phyloP scores from a whole-genome alignment of 2,888 invertebrate species.

The Carpatolechia fugitivella region DNA sequence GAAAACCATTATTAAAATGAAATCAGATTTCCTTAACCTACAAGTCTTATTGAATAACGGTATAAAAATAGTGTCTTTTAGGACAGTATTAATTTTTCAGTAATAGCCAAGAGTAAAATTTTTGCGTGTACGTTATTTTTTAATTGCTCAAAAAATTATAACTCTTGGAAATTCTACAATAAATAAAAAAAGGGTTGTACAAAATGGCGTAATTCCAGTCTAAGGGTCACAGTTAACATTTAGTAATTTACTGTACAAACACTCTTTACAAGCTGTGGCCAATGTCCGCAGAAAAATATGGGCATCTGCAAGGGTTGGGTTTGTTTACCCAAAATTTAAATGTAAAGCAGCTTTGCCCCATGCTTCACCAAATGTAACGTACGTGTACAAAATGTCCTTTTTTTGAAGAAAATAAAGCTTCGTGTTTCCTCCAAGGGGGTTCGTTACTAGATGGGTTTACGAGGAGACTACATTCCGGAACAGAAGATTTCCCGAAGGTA shows the following conservation, averaged over 20 bases:
- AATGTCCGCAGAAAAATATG: slow-evolving; percentile 14
- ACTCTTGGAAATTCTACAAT: neutral
- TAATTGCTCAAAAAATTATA: no score
- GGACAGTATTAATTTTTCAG: no score
- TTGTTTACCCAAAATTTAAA: slow-evolving; percentile 7
- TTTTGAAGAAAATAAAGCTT: slow-evolving; percentile 42
- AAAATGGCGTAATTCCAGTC: neutral
- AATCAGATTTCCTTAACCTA: no score
- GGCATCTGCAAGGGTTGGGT: slow-evolving; percentile 1
- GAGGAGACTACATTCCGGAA: slow-evolving; percentile 50
- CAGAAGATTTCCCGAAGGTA: slow-evolving; percentile 69
- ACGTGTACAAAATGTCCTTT: slow-evolving; percentile 25
- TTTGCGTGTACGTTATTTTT: no score
- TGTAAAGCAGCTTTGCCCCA: neutral
- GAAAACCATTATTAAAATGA: no score
- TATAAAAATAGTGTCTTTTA: no score
- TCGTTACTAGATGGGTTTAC: slow-evolving; percentile 61
- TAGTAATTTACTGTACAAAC: neutral
- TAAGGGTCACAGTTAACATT: neutral
- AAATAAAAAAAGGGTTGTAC: neutral
- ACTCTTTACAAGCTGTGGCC: slow-evolving; percentile 1
- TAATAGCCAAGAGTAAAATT: no score
- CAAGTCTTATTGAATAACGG: no score
- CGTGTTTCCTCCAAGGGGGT: slow-evolving; percentile 41
- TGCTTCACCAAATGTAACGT: neutral